Percentiles rank a stretch among this genome's conserved stretches.
phyloP scores from a whole-genome alignment of 2,113 vertebrate genomes.

The Variabilichromis moorii region DNA sequence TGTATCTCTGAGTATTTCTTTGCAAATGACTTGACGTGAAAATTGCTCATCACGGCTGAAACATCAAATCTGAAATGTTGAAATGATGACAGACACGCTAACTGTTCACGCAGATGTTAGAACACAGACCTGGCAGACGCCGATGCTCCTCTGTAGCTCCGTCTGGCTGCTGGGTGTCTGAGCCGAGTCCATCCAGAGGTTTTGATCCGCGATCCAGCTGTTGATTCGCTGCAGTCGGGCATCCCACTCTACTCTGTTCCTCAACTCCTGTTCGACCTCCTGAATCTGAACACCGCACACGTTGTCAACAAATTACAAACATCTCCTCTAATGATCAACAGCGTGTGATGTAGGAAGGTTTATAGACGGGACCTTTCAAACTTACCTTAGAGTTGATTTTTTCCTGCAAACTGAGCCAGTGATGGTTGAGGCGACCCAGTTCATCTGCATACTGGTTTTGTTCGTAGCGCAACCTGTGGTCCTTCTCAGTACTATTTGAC shows the following conservation, averaged over 20 bases:
- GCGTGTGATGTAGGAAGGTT: not conserved
- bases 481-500: constrained; percentile 62
- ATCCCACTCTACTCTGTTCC: constrained; percentile 69
- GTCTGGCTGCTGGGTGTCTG: constrained; percentile 65
- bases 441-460: constrained; percentile 79
- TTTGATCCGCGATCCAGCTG: constrained; percentile 77
- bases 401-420: constrained; percentile 75
- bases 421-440: constrained; percentile 75
- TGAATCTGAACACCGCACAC: constrained; percentile 65
- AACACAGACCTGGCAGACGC: constrained; percentile 69
- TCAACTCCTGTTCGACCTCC: constrained; percentile 71
- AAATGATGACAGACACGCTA: not conserved
- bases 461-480: constrained; percentile 73
- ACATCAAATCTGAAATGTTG: not conserved
- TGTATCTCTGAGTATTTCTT: not conserved
- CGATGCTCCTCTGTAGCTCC: constrained; percentile 63
- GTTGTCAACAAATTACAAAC: not conserved
- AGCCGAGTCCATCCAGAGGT: constrained; percentile 62
- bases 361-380: not conserved
- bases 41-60: not conserved
- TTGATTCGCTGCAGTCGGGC: constrained; percentile 67
- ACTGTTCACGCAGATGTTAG: not conserved
- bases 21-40: not conserved
- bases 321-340: not conserved
- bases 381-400: constrained; percentile 74